A percentile compares a stretch with the other conserved stretches of the same genome.
These are phyloP conservation scores for Meloidogyne chitwoodi DNA, from an alignment of 1,140 invertebrate species.

Conservation along the genomic window DNA sequence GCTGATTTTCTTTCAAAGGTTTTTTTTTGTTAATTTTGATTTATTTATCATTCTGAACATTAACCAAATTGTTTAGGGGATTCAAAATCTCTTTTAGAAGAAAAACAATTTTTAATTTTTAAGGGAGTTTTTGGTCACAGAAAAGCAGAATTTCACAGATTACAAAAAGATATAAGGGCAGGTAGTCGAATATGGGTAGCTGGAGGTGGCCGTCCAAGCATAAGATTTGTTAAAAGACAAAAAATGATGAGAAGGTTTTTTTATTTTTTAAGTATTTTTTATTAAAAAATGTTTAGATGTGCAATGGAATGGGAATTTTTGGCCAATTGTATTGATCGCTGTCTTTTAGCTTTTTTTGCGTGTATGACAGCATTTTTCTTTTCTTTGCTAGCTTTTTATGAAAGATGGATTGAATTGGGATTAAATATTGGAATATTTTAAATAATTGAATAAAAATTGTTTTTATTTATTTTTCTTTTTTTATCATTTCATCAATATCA, in stretches of 20 bases:
- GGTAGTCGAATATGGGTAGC: slow-evolving; percentile 2
- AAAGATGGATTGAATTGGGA: slow-evolving; percentile 28
- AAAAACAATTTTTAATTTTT: too few species aligned
- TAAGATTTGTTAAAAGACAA: slow-evolving; percentile 50
- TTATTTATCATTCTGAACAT: too few species aligned
- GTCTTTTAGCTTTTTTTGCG: slow-evolving; percentile 45
- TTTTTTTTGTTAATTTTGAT: not conserved
- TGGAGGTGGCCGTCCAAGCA: slow-evolving; percentile 4
- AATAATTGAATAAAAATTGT: not conserved
- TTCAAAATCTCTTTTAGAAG: not conserved
- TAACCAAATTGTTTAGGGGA: too few species aligned
- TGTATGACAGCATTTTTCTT: slow-evolving; percentile 51
- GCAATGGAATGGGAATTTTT: slow-evolving; percentile 58
- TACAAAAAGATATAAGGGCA: slow-evolving; percentile 16
- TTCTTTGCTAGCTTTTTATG: slow-evolving; percentile 46
- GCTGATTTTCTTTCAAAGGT: slow-evolving; percentile 41
- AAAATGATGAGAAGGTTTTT: slow-evolving; percentile 51
- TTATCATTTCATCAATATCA: not conserved
- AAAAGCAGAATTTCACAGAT: slow-evolving; percentile 24
- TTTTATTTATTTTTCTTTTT: not conserved
- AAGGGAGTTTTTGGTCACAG: not conserved
- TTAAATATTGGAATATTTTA: not conserved
- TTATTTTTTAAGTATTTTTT: not conserved
- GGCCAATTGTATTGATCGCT: slow-evolving; percentile 54
- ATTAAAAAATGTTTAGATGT: slow-evolving; percentile 42